Percentiles rank a stretch among this genome's conserved stretches.
Conservation (phyloP, 2,113 vertebrate species). For the Leuciscus idus region DNA sequence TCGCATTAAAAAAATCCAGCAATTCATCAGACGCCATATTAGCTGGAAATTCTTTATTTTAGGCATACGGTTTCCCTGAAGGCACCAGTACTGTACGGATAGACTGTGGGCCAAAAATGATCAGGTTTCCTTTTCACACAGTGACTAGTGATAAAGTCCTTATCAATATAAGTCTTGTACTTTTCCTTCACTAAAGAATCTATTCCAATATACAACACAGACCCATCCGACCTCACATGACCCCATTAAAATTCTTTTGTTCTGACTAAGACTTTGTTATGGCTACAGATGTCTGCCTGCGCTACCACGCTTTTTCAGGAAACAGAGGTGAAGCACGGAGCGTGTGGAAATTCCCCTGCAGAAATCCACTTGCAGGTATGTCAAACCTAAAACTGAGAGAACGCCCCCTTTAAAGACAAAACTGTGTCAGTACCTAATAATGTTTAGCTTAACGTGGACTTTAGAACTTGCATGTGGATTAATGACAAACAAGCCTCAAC, state of each 20-base stretch:
- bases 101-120: background rate
- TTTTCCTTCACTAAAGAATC: background rate
- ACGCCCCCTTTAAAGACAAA: slow-evolving; percentile 22
- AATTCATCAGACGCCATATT: slow-evolving; percentile 1
- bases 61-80: slow-evolving; percentile 18
- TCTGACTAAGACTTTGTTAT: slow-evolving; percentile 40
- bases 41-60: slow-evolving; percentile 23
- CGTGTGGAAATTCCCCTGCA: slow-evolving; percentile 14
- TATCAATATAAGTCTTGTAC: slow-evolving; percentile 7
- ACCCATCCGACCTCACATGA: background rate
- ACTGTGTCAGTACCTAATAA: background rate
- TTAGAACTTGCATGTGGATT: slow-evolving; percentile 28
- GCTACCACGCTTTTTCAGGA: slow-evolving; percentile 25
- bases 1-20: background rate
- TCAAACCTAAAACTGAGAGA: slow-evolving; percentile 23
- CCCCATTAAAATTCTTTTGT: slow-evolving; percentile 34
- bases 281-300: slow-evolving; percentile 34
- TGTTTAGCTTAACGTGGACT: slow-evolving; percentile 28
- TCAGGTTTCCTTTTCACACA: slow-evolving; percentile 18
- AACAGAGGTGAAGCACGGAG: background rate
- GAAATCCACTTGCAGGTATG: slow-evolving; percentile 4
- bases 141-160: background rate
- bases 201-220: slow-evolving; percentile 21
- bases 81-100: background rate
- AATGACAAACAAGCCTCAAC: slow-evolving; percentile 29